Conservation (phyloP, 2,797 vertebrate genomes). For the Mallotus villosus region DNA sequence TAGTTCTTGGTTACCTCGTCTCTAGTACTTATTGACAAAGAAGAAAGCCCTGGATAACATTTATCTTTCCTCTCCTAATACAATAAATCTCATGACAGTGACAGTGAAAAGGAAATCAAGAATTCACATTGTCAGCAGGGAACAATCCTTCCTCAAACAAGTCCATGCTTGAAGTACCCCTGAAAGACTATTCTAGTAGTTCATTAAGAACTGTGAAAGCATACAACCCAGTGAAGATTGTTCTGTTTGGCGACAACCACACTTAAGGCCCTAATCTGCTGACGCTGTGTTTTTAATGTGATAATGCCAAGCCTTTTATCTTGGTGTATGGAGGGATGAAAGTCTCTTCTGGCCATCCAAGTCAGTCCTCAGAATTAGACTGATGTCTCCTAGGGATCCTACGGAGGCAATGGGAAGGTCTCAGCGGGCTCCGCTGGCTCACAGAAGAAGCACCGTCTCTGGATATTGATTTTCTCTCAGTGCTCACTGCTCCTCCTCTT, state of each 20-base stretch:
- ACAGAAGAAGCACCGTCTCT: constrained; percentile 58
- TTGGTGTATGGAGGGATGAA: constrained; percentile 67
- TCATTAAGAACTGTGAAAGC: constrained; percentile 48
- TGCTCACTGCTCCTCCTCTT: constrained; percentile 63
- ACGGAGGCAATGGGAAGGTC: constrained; percentile 61
- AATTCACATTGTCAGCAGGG: constrained; percentile 41
- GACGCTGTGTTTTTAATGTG: constrained; percentile 53
- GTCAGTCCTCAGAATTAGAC: constrained; percentile 66
- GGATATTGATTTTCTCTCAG: constrained; percentile 73
- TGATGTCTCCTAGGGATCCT: constrained; percentile 67
- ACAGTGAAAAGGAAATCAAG: constrained; percentile 35
- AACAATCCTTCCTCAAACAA: constrained; percentile 17
- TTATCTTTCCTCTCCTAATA: constrained; percentile 17
- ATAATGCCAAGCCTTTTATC: constrained; percentile 68
- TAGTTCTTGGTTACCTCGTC: not conserved
- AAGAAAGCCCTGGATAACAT: constrained; percentile 6
- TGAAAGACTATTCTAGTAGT: constrained; percentile 55
- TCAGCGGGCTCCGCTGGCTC: constrained; percentile 61
- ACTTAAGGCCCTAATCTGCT: constrained; percentile 25
- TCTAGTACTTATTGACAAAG: not conserved
- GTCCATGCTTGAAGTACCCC: constrained; percentile 52
- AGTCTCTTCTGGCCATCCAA: constrained; percentile 58
- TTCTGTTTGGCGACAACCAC: constrained; percentile 31
- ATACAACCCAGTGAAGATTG: constrained; percentile 31
- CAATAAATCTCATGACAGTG: constrained; percentile 38